Percentiles rank a stretch among this genome's conserved stretches.
phyloP scores from a whole-genome alignment of 1,140 invertebrate species.

The Orchesella cincta region DNA sequence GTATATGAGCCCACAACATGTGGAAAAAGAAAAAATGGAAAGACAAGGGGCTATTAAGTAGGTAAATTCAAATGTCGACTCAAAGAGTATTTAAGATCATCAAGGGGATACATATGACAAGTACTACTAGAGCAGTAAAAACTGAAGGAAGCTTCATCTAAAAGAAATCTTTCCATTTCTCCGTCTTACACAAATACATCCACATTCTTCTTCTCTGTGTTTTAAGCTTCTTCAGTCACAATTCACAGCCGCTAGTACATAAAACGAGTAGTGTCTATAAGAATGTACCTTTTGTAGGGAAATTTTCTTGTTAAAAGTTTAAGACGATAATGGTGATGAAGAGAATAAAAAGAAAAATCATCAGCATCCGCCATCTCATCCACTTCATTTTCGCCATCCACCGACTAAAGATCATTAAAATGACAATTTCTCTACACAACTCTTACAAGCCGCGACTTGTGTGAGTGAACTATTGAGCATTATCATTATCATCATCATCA shows the following conservation, averaged over 20 bases:
- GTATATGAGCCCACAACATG: no score
- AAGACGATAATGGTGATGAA: neutral
- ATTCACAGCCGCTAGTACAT: no score
- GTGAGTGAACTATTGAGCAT: no score
- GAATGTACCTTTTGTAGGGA: neutral
- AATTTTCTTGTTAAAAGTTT: conserved; percentile 14
- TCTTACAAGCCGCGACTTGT: neutral
- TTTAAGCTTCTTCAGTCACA: no score
- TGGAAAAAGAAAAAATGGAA: conserved; percentile 1
- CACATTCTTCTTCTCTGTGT: no score
- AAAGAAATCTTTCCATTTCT: no score
- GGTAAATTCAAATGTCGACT: conserved; percentile 21
- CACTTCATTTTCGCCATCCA: neutral
- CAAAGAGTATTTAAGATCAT: conserved; percentile 20
- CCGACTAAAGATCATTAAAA: conserved; percentile 24
- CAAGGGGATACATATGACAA: neutral
- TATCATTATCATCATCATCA: no score
- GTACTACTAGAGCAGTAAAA: neutral
- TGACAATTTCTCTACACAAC: conserved; percentile 22
- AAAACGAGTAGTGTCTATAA: neutral
- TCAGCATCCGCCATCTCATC: neutral
- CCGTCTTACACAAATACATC: no score
- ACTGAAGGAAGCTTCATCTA: no score
- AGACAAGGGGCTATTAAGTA: conserved; percentile 22
- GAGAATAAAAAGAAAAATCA: conserved; percentile 18